A percentile compares a stretch with the other conserved stretches of the same genome.
Evolutionary conservation across 2,113 vertebrate species (phyloP).

Genomic region (Erythrolamprus reginae): DNA sequence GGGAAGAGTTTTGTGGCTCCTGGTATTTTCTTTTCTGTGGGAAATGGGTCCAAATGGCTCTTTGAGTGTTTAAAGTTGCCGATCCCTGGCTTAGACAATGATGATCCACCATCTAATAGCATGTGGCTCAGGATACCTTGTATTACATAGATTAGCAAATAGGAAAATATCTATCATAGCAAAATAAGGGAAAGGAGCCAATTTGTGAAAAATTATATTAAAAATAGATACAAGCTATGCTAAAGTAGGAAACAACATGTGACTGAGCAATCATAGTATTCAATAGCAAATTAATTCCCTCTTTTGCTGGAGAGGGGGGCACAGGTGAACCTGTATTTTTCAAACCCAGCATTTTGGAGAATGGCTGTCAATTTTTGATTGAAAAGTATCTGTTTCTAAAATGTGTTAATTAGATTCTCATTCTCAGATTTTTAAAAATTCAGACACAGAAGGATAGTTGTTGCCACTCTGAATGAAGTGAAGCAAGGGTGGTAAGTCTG

Average conservation of each 20-base stretch:
- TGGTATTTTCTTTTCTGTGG: too few species aligned
- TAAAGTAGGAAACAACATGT: neutral
- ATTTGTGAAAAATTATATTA: neutral
- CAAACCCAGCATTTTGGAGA: neutral
- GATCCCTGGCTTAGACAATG: neutral
- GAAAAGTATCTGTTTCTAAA: neutral
- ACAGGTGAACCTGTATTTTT: neutral
- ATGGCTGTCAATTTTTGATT: neutral
- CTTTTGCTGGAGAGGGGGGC: neutral
- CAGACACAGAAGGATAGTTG: neutral
- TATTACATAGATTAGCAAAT: slow-evolving; percentile 7
- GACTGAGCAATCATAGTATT: neutral
- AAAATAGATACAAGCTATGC: neutral
- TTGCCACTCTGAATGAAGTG: neutral
- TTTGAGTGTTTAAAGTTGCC: too few species aligned
- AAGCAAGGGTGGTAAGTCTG: neutral
- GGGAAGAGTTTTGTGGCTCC: too few species aligned
- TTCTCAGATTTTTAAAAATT: neutral
- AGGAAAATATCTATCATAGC: neutral
- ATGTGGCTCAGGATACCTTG: slow-evolving; percentile 32
- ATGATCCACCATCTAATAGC: neutral
- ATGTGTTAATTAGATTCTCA: neutral
- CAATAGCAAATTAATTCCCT: neutral
- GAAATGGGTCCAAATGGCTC: too few species aligned
- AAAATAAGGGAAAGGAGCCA: neutral